Base-by-base conservation (phyloP, 1,140 invertebrate genomes). In the Latrodectus geometricus region DNA sequence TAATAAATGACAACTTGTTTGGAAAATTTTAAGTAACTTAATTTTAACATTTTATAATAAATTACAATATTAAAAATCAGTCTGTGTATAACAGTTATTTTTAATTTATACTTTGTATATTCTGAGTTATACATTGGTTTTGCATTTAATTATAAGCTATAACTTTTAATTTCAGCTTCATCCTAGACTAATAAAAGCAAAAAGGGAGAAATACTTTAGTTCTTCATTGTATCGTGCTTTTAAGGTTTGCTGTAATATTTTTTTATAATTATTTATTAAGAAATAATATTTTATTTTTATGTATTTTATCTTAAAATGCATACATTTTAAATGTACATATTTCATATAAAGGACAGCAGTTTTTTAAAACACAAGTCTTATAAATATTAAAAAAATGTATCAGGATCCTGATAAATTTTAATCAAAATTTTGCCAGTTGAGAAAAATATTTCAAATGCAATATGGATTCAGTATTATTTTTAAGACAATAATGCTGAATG, bases 221-320 rank as follows among this genome's bases (percentile, higher is more conserved):
- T 84, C 90, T 87, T 82, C 89, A 14, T 90, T 92, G 69, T 92
- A 91, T 87, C 88, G 90, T 88, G 85, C 89, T 11, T 88, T 92
- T 52, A 90, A 90, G 88, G 90, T 91, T 86, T 68, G 77, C 78
- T 84, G 35, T 35, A 35, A 35, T 35, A 35, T 35, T 35, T 35
- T n/a, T n/a, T 35, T 1, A 35, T 35, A 35, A 35, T 35, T 35
- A 35, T 35, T 35, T 35, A 20, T 75, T n/a, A 48, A 9, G 7
- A 23, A n/a, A 8, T 15, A 65, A 65, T 7, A n/a, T 1, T 14
- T 4, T 65, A 65, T 65, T 65, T 65, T 65, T 50, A 49, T 1
- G 50, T 50, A 4, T 12, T 74, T 14, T 52, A 7, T 74, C 11
- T 74, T 52, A 74, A 74, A 49, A 23, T 2, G 61, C n/a, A 15